A percentile compares a stretch with the other conserved stretches of the same genome.
Conservation (phyloP, 2,888 invertebrate species). For the Cerastis leucographa region DNA sequence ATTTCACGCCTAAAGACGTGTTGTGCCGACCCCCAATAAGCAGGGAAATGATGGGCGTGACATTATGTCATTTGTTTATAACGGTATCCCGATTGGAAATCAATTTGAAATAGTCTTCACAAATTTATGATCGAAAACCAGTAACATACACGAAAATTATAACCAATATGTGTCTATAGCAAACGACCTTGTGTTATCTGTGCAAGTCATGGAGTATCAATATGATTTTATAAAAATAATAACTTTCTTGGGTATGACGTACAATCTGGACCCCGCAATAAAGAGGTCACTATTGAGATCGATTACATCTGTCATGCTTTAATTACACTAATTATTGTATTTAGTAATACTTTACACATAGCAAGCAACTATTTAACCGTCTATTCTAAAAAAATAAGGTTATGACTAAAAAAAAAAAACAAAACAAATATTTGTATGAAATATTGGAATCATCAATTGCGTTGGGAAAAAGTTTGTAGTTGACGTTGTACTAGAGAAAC, state of each 20-base stretch:
- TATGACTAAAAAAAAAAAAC: not conserved
- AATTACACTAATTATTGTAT: conserved; percentile 16
- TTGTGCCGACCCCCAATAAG: too few species aligned
- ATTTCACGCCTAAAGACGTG: too few species aligned
- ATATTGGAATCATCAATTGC: not conserved
- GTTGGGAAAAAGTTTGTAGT: not conserved
- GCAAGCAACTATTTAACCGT: conserved; percentile 4
- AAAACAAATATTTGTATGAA: not conserved
- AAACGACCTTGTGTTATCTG: conserved; percentile 10
- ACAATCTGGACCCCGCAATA: not conserved
- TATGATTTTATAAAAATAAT: conserved; percentile 12
- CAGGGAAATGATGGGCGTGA: too few species aligned
- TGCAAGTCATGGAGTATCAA: conserved; percentile 34
- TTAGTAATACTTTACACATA: conserved; percentile 28
- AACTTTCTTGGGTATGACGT: conserved; percentile 27
- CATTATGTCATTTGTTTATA: too few species aligned
- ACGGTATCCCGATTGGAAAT: not conserved
- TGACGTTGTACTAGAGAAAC: not conserved
- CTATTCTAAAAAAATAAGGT: not conserved
- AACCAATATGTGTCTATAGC: not conserved
- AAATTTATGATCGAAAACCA: not conserved
- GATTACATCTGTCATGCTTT: conserved; percentile 29
- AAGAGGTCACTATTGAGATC: conserved; percentile 38
- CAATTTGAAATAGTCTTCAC: not conserved
- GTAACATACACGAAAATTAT: not conserved